A percentile compares a stretch with the other conserved stretches of the same genome.
Conservation (phyloP, 2,113 vertebrate genomes). For the Cepphus grylle region DNA sequence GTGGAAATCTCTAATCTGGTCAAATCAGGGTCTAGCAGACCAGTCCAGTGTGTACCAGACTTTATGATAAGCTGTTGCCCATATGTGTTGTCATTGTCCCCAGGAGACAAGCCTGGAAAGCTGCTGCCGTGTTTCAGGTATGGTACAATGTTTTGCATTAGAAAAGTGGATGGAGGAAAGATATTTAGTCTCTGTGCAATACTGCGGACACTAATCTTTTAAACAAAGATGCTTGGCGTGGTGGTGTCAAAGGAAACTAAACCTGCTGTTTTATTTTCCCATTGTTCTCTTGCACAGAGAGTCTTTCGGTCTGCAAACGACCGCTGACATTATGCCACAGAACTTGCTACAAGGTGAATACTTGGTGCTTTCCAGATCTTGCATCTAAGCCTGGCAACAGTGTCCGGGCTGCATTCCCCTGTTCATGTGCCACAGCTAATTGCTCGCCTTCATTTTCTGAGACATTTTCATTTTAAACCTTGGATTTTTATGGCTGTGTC, state of each 20-base stretch:
- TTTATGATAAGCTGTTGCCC: slow-evolving; percentile 44
- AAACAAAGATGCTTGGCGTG: background rate
- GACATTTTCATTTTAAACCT: background rate
- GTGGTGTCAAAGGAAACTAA: slow-evolving; percentile 12
- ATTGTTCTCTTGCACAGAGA: background rate
- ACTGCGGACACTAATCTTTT: background rate
- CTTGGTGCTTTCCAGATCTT: background rate
- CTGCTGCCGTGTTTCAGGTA: slow-evolving; percentile 28
- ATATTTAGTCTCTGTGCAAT: background rate
- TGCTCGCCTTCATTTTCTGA: background rate
- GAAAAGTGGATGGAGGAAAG: slow-evolving; percentile 3
- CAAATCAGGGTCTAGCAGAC: background rate
- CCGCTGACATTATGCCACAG: background rate
- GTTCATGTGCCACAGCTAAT: background rate
- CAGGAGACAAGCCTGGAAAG: background rate
- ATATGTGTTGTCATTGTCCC: slow-evolving; percentile 40
- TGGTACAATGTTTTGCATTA: background rate
- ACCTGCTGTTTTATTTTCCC: slow-evolving; percentile 6
- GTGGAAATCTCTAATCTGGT: slow-evolving; percentile 33
- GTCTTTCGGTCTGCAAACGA: background rate
- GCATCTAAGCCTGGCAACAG: background rate
- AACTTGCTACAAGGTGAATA: background rate
- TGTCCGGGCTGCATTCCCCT: background rate
- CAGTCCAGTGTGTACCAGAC: background rate
- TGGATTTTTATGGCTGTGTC: background rate